A percentile compares a stretch with the other conserved stretches of the same genome.
These are phyloP conservation scores for Drosophila greeni DNA, from an alignment of 2,888 invertebrate species.

Conservation along the genomic window DNA sequence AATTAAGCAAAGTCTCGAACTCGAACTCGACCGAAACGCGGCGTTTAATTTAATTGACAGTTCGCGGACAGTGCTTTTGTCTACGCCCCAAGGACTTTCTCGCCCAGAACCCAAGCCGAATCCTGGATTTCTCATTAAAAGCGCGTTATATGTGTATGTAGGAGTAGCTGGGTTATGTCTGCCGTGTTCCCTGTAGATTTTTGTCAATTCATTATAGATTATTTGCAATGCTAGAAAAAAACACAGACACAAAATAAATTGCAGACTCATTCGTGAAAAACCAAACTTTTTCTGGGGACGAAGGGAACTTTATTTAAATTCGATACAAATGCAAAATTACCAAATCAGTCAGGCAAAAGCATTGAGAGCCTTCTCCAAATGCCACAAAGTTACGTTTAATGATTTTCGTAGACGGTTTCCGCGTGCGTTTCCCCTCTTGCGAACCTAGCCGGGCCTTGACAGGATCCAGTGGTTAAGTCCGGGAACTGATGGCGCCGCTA, in stretches of 20 bases:
- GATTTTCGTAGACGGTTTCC: constrained; percentile 35
- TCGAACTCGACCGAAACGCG: constrained; percentile 38
- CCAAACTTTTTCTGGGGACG: constrained; percentile 43
- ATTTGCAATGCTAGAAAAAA: constrained; percentile 47
- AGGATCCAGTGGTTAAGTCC: constrained; percentile 39
- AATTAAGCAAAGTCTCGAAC: constrained; percentile 65
- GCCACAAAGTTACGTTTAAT: constrained; percentile 59
- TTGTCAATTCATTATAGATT: constrained; percentile 71
- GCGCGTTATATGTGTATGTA: constrained; percentile 55
- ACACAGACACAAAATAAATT: constrained; percentile 60
- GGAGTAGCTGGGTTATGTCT: constrained; percentile 36
- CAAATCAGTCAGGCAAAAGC: constrained; percentile 59
- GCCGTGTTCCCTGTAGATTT: constrained; percentile 45
- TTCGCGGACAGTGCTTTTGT: constrained; percentile 47
- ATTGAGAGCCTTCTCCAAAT: constrained; percentile 34
- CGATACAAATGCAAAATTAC: constrained; percentile 50
- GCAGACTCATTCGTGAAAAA: constrained; percentile 74
- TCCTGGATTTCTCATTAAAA: constrained; percentile 63
- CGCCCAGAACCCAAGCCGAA: constrained; percentile 18
- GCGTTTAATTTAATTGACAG: constrained; percentile 77
- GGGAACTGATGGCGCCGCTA: constrained; percentile 19
- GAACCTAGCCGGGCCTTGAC: constrained; percentile 38
- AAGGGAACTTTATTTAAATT: constrained; percentile 58
- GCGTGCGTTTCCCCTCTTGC: constrained; percentile 14
- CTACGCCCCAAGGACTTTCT: constrained; percentile 28